Evolutionary conservation across 2,888 invertebrate species (phyloP).

Genomic region (Lamellibrachia satsuma): DNA sequence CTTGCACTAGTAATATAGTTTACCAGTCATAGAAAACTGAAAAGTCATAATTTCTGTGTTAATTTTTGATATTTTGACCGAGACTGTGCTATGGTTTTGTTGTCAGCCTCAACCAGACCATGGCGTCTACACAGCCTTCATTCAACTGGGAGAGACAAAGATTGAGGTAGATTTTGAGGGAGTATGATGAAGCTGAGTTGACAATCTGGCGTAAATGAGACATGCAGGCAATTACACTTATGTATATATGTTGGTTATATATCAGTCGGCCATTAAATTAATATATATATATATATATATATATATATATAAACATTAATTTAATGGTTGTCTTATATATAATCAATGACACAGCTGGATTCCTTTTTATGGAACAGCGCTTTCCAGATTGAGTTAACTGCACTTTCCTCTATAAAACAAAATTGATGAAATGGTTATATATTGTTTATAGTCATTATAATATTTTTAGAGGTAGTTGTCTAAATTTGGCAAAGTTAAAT

Average conservation of each 20-base stretch:
- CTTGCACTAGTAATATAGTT: too few species aligned
- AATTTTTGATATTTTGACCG: too few species aligned
- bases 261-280: too few species aligned
- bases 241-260: too few species aligned
- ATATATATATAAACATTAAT: neutral
- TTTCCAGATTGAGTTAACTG: neutral
- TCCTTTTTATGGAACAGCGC: neutral
- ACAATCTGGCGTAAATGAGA: neutral
- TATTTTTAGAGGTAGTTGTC: too few species aligned
- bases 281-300: too few species aligned
- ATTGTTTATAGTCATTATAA: too few species aligned
- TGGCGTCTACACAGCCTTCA: slow-evolving; percentile 73
- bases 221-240: too few species aligned
- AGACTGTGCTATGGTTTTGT: neutral
- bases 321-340: neutral
- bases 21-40: neutral
- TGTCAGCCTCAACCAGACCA: slow-evolving; percentile 69
- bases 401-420: too few species aligned
- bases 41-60: too few species aligned
- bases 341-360: neutral
- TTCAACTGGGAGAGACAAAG: slow-evolving; percentile 72
- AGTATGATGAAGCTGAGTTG: neutral
- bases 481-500: too few species aligned
- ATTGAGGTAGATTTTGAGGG: slow-evolving; percentile 65
- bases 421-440: too few species aligned